Percentiles rank a stretch among this genome's conserved stretches.
Conservation (phyloP, 2,797 vertebrate genomes). For the Meriones psammophilus region DNA sequence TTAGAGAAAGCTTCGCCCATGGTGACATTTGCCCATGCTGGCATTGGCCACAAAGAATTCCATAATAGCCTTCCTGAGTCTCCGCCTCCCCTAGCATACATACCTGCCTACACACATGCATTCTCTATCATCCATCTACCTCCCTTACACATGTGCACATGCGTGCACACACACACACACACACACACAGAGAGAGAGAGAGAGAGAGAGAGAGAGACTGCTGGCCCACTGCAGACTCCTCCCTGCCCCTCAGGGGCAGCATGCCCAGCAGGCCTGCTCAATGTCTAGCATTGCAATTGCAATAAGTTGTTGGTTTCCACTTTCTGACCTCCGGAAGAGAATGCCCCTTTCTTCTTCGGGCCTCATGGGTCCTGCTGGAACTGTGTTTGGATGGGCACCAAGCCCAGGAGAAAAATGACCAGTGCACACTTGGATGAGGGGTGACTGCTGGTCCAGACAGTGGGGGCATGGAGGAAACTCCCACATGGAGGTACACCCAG, state of each 20-base stretch:
- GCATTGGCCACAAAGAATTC: background rate
- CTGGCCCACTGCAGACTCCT: rapidly evolving
- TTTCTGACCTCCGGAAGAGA: slow-evolving; percentile 40
- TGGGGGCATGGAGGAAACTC: background rate
- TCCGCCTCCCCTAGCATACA: background rate
- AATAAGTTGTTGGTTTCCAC: slow-evolving; percentile 31
- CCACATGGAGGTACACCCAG: background rate
- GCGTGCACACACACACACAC: background rate
- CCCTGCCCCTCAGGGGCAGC: background rate
- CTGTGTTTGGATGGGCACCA: slow-evolving; percentile 62
- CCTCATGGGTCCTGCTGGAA: slow-evolving; percentile 51
- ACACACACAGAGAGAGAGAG: background rate
- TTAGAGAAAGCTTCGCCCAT: background rate
- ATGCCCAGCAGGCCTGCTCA: background rate
- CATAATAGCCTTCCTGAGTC: background rate
- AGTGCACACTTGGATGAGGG: background rate
- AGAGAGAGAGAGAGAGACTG: background rate
- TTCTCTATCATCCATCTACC: background rate
- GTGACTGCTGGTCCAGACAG: background rate
- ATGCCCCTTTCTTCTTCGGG: background rate
- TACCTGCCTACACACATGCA: background rate
- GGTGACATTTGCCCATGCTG: background rate
- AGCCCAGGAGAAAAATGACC: slow-evolving; percentile 54
- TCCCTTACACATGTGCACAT: background rate
- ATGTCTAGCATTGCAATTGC: background rate